phyloP scores from a whole-genome alignment of 2,888 invertebrate genomes.

The Lymantria dispar region DNA sequence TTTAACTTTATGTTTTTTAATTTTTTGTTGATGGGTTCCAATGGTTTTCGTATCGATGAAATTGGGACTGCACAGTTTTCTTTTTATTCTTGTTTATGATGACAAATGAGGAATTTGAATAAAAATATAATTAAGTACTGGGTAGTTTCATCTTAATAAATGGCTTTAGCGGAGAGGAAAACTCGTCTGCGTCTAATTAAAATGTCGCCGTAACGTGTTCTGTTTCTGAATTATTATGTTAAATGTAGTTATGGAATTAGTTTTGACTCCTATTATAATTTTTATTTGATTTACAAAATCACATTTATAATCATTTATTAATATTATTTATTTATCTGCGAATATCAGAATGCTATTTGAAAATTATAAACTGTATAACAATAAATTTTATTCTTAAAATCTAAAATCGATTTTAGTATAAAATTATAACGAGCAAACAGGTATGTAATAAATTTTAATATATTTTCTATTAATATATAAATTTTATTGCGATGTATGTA shows the following conservation, averaged over 20 bases:
- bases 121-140: slow-evolving; percentile 7
- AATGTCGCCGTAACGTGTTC: neutral
- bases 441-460: no score
- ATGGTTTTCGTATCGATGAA: slow-evolving; percentile 12
- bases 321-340: neutral
- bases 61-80: slow-evolving; percentile 6
- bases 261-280: slow-evolving; percentile 5
- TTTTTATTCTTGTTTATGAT: slow-evolving; percentile 20
- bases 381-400: no score
- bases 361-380: no score
- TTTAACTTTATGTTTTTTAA: slow-evolving; percentile 26
- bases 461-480: no score
- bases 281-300: slow-evolving; percentile 3
- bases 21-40: slow-evolving; percentile 17
- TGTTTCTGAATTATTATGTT: neutral
- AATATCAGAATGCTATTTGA: neutral
- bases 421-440: no score
- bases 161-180: neutral
- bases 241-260: neutral
- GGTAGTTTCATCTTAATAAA: neutral
- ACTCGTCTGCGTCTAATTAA: neutral
- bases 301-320: neutral
- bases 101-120: slow-evolving; percentile 6
- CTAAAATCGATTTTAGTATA: no score
- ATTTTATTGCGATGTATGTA: no score